phyloP scores from a whole-genome alignment of 1,140 invertebrate genomes.

The Cherax quadricarinatus region DNA sequence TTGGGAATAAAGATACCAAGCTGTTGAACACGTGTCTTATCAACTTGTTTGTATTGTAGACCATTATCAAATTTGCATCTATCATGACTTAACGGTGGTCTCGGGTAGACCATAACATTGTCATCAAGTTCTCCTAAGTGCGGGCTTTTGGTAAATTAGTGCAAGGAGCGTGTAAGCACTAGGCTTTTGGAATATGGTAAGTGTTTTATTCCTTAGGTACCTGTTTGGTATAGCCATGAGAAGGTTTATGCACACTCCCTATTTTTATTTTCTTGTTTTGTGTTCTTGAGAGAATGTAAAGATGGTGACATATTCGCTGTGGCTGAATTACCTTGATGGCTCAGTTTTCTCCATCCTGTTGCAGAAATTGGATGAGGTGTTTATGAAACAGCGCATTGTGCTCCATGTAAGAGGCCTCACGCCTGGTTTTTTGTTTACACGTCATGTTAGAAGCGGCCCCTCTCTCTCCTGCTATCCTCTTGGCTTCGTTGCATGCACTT shows the following conservation, averaged over 20 bases:
- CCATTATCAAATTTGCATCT: too few relatives aligned
- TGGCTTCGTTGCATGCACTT: not conserved
- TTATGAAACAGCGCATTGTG: conserved; percentile 49
- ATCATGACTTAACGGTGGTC: too few relatives aligned
- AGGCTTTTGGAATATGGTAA: not conserved
- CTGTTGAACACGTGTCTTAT: too few relatives aligned
- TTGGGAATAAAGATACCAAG: too few relatives aligned
- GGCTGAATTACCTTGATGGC: not conserved
- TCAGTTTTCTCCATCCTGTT: conserved; percentile 20
- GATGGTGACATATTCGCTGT: not conserved
- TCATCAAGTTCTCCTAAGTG: too few relatives aligned
- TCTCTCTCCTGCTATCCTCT: too few relatives aligned
- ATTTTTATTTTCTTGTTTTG: not conserved
- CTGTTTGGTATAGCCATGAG: not conserved
- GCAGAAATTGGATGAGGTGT: conserved; percentile 56
- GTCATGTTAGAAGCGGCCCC: not conserved
- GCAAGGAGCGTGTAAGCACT: not conserved
- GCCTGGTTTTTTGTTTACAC: conserved; percentile 9
- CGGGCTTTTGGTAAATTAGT: too few relatives aligned
- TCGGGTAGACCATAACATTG: too few relatives aligned
- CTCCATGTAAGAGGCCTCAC: conserved; percentile 47
- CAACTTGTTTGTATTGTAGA: too few relatives aligned
- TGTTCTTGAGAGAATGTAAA: not conserved
- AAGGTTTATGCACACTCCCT: too few relatives aligned
- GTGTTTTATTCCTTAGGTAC: not conserved